These are phyloP conservation scores for Strigamia transsilvanica DNA, from an alignment of 2,888 invertebrate genomes.

Conservation along the genomic window DNA sequence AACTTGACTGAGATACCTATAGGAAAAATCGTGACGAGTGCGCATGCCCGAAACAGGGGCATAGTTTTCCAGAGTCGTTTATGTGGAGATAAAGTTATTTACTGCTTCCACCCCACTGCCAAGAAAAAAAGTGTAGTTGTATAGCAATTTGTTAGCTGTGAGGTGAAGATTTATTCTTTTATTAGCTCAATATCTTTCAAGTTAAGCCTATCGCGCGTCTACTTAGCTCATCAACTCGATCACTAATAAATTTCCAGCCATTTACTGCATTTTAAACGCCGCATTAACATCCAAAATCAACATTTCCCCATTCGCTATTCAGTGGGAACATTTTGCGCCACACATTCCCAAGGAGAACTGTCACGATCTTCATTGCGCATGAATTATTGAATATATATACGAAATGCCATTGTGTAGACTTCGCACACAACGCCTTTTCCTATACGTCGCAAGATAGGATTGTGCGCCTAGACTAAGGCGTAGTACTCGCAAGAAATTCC, in stretches of 20 bases:
- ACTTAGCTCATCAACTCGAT: conserved; percentile 18
- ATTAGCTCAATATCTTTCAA: conserved; percentile 42
- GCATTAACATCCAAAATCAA: not conserved
- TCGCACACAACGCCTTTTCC: too few relatives aligned
- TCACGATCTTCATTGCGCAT: conserved; percentile 3
- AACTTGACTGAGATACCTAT: conserved; percentile 27
- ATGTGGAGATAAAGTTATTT: conserved; percentile 42
- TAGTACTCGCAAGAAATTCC: too few relatives aligned
- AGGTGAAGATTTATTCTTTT: conserved; percentile 42
- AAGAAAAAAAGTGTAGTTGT: conserved; percentile 28
- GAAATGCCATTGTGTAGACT: too few relatives aligned
- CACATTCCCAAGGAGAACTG: conserved; percentile 14
- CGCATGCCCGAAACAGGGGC: conserved; percentile 41
- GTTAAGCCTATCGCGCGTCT: conserved; percentile 1
- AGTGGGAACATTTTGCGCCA: conserved; percentile 7
- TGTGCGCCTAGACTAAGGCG: too few relatives aligned
- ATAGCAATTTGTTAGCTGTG: conserved; percentile 42
- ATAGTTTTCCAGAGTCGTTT: conserved; percentile 36
- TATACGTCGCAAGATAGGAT: too few relatives aligned
- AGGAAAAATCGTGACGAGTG: conserved; percentile 28
- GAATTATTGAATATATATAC: conserved; percentile 7
- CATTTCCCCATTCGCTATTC: not conserved
- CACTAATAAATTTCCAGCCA: conserved; percentile 16
- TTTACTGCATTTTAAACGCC: conserved; percentile 14
- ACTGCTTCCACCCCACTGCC: conserved; percentile 32